Base-by-base conservation (phyloP, 2,888 invertebrate species). In the Hydrotaea cyrtoneurina region DNA sequence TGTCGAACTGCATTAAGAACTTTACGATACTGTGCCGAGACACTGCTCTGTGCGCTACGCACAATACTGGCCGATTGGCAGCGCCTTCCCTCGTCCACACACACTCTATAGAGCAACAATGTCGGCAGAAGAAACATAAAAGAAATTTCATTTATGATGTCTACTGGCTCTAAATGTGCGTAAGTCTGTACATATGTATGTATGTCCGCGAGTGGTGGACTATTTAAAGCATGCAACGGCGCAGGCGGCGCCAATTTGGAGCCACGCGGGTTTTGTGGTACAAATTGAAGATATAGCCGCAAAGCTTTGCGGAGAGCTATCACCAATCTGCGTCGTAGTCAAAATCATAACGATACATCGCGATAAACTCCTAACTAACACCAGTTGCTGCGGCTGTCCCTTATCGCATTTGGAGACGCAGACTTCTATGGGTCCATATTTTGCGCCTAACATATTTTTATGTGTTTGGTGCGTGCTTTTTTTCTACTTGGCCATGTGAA, bases 181-280 rank as follows among this genome's bases (percentile, higher is more conserved):
- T 31, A 31, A 31, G 31, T 31, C 2, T 31, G 31, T 31, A 4
- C 31, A 7, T 31, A 31, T 7, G 2, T n/a, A n/a, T 7, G 31
- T 31, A 31, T 4, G 31, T 31, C 31, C 31, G 64, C 50, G 31
- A 31, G 31, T 31, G 31, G 71, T 84, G 84, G 75, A 78, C 80
- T 83, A 43, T 76, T 71, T 75, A 83, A 82, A 83, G 76, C 75
- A 77, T 82, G 78, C 74, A 86, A 64, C 77, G 85, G 57, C 73
- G 66, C 86, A 86, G 83, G 82, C 85, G 86, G 85, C 86, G 86
- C 86, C 86, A 85, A 85, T 76, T 83, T 85, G 86, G 83, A 85
- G 85, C 86, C 81, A 71, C 71, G 78, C 80, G 74, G 59, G 21
- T 80, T 75, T 59, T 13, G 64, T 19, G 55, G 57, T 77, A 77